Evolutionary conservation across 2,113 vertebrate species (phyloP).

Genomic region (Chionomys nivalis): DNA sequence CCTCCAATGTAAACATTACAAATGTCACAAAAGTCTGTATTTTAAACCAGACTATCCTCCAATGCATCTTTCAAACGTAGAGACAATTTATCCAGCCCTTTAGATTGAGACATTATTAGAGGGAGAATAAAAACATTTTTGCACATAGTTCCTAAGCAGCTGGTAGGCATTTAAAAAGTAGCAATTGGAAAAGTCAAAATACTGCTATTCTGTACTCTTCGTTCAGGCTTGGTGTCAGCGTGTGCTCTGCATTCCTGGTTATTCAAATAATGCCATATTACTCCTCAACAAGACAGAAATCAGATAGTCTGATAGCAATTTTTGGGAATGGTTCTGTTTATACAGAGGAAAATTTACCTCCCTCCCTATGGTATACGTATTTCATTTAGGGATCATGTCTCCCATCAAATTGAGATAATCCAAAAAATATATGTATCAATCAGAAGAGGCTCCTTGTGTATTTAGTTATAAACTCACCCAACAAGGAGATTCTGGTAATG

Average conservation of each 20-base stretch:
- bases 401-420: slow-evolving; percentile 61
- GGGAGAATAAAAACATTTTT: neutral
- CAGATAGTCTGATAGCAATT: slow-evolving; percentile 1
- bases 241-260: neutral
- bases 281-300: slow-evolving; percentile 38
- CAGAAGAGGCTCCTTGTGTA: neutral
- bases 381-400: slow-evolving; percentile 57
- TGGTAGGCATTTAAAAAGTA: slow-evolving; percentile 1
- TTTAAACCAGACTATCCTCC: neutral
- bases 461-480: slow-evolving; percentile 2
- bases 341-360: slow-evolving; percentile 20
- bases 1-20: neutral
- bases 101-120: neutral
- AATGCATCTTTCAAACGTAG: neutral
- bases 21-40: neutral
- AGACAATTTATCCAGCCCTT: neutral
- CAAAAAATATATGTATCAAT: neutral
- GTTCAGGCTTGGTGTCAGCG: neutral
- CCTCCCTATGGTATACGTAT: slow-evolving; percentile 8
- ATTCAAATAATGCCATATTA: neutral
- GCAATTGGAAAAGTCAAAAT: neutral
- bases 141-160: neutral
- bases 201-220: neutral
- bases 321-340: slow-evolving; percentile 14
- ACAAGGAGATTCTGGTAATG: neutral